Conservation (phyloP, 2,888 invertebrate genomes). For the Euproctis similis region DNA sequence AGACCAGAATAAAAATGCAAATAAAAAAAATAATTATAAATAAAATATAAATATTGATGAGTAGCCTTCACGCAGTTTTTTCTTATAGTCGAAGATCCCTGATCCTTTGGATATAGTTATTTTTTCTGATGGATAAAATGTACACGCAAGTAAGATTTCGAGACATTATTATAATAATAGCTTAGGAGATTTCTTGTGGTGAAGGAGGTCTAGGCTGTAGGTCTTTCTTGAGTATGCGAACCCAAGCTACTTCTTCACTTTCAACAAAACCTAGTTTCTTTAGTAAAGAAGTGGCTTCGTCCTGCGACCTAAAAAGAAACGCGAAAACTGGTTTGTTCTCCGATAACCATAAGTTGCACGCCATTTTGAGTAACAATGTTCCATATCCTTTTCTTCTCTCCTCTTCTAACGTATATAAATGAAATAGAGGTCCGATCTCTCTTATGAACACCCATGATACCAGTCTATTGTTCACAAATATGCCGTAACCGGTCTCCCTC, state of each 20-base stretch:
- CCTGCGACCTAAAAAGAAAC: constrained; percentile 36
- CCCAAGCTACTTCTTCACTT: constrained; percentile 28
- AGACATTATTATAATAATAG: too few relatives aligned
- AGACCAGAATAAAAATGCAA: too few relatives aligned
- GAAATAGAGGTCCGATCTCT: constrained; percentile 40
- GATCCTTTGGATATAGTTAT: too few relatives aligned
- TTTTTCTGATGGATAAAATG: too few relatives aligned
- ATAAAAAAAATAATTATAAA: too few relatives aligned
- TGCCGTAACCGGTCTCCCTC: constrained; percentile 35
- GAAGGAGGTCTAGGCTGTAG: too few relatives aligned
- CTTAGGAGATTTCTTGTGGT: too few relatives aligned
- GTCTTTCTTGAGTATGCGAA: constrained; percentile 15
- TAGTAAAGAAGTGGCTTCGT: constrained; percentile 34
- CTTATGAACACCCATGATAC: constrained; percentile 41
- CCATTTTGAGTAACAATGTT: constrained; percentile 34
- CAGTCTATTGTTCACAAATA: constrained; percentile 29
- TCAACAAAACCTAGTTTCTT: constrained; percentile 34
- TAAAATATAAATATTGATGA: too few relatives aligned
- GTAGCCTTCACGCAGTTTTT: too few relatives aligned
- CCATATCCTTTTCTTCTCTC: constrained; percentile 46
- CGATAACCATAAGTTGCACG: constrained; percentile 31
- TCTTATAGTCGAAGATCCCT: too few relatives aligned
- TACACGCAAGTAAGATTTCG: too few relatives aligned
- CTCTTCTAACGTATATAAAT: constrained; percentile 42
- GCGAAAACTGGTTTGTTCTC: constrained; percentile 32